phyloP scores from a whole-genome alignment of 2,797 vertebrate species.

The Chrosomus eos region DNA sequence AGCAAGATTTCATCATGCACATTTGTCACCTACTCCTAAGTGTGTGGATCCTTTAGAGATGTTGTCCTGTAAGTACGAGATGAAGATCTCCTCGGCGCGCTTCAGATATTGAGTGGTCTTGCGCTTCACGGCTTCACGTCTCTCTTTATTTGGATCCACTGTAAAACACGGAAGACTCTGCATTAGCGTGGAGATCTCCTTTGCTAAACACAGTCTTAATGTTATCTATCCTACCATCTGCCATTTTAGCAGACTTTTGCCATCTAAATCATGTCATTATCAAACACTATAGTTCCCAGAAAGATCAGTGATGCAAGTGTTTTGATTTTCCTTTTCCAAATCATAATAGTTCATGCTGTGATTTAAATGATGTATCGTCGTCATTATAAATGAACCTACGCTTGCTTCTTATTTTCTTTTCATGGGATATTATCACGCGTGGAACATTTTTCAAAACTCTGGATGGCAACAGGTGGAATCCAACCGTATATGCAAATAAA shows the following conservation, averaged over 20 bases:
- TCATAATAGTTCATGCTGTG: background rate
- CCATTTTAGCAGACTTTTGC: background rate
- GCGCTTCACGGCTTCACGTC: slow-evolving; percentile 92
- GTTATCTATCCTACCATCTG: background rate
- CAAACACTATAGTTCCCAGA: background rate
- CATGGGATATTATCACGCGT: background rate
- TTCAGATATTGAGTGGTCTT: slow-evolving; percentile 96
- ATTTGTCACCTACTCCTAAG: slow-evolving; percentile 80
- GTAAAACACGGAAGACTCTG: slow-evolving; percentile 49
- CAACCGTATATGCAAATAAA: background rate
- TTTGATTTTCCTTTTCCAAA: background rate
- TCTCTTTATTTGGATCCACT: slow-evolving; percentile 97
- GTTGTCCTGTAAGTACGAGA: slow-evolving; percentile 90
- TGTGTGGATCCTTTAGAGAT: slow-evolving; percentile 76
- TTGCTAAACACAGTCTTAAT: background rate
- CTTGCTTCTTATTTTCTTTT: background rate
- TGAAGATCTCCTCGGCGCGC: slow-evolving; percentile 97
- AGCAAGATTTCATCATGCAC: background rate
- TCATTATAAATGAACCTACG: background rate
- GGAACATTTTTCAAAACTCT: background rate
- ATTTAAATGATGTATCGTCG: background rate
- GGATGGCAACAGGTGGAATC: background rate
- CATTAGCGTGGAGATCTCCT: background rate
- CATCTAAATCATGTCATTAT: background rate
- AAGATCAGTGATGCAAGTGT: background rate